phyloP scores from a whole-genome alignment of 2,888 invertebrate genomes.

The Lasioglossum figueresi region DNA sequence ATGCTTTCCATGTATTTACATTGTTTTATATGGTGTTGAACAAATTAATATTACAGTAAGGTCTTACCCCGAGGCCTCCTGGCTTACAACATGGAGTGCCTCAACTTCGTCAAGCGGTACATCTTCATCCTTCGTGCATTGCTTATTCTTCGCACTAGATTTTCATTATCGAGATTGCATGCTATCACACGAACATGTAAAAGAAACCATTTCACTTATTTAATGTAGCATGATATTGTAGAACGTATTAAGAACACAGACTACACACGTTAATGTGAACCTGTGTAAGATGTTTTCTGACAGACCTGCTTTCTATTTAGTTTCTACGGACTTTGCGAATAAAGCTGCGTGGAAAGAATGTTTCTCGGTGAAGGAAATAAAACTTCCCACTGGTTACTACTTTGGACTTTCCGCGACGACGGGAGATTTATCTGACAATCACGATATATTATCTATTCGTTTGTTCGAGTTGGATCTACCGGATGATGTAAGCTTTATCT shows the following conservation, averaged over 20 bases:
- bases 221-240: slow-evolving; percentile 33
- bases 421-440: slow-evolving; percentile 98
- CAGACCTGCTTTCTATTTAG: slow-evolving; percentile 84
- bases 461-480: slow-evolving; percentile 95
- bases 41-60: slow-evolving; percentile 58
- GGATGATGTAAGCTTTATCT: slow-evolving; percentile 85
- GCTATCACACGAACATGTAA: not conserved
- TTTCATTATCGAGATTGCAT: not conserved
- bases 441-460: slow-evolving; percentile 96
- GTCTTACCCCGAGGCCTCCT: slow-evolving; percentile 58
- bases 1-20: slow-evolving; percentile 25
- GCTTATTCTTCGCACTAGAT: slow-evolving; percentile 8
- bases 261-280: not conserved
- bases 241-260: not conserved
- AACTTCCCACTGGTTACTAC: slow-evolving; percentile 97
- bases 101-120: slow-evolving; percentile 48
- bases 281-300: not conserved
- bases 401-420: slow-evolving; percentile 98
- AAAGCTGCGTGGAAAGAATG: slow-evolving; percentile 98
- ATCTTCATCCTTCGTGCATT: slow-evolving; percentile 35
- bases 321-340: slow-evolving; percentile 96
- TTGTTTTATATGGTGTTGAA: slow-evolving; percentile 45
- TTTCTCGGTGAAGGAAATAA: slow-evolving; percentile 94
- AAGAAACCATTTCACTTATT: not conserved
- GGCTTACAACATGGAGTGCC: slow-evolving; percentile 56